Evolutionary conservation across 2,888 invertebrate genomes (phyloP).

Genomic region (Euclidia mi): DNA sequence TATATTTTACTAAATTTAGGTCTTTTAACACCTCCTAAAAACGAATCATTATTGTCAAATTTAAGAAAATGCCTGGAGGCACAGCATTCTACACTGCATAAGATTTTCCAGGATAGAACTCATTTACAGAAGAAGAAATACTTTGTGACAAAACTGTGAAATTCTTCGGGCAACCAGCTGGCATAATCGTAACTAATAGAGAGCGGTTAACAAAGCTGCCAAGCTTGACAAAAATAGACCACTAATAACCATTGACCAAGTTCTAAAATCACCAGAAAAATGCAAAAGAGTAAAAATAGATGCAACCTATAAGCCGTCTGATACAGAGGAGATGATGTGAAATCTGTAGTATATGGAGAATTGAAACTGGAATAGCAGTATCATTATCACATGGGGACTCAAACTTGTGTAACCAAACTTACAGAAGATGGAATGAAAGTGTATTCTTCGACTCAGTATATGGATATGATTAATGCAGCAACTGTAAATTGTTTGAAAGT

Average conservation of each 20-base stretch:
- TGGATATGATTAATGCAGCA: slow-evolving; percentile 89
- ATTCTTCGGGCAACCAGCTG: slow-evolving; percentile 74
- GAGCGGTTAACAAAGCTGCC: slow-evolving; percentile 89
- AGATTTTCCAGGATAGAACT: slow-evolving; percentile 92
- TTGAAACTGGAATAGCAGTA: slow-evolving; percentile 91
- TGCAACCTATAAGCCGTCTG: slow-evolving; percentile 58
- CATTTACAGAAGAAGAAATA: slow-evolving; percentile 83
- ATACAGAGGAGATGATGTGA: slow-evolving; percentile 75
- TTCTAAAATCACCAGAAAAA: slow-evolving; percentile 63
- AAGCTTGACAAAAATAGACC: slow-evolving; percentile 80
- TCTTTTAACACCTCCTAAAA: too few relatives aligned
- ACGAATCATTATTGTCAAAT: slow-evolving; percentile 26
- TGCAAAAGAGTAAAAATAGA: slow-evolving; percentile 42
- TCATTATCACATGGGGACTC: slow-evolving; percentile 94
- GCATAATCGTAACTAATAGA: slow-evolving; percentile 89
- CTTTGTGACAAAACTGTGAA: slow-evolving; percentile 78
- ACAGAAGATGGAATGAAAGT: slow-evolving; percentile 93
- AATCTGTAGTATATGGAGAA: slow-evolving; percentile 84
- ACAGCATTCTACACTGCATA: slow-evolving; percentile 90
- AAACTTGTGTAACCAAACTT: slow-evolving; percentile 91
- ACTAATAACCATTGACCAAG: slow-evolving; percentile 60
- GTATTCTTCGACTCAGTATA: slow-evolving; percentile 90
- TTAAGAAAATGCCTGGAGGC: slow-evolving; percentile 91
- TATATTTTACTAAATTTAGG: too few relatives aligned
- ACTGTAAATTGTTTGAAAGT: slow-evolving; percentile 88